Percentiles rank a stretch among this genome's conserved stretches.
Evolutionary conservation across 2,113 vertebrate species (phyloP).

Genomic region (Lamprotornis superbus): DNA sequence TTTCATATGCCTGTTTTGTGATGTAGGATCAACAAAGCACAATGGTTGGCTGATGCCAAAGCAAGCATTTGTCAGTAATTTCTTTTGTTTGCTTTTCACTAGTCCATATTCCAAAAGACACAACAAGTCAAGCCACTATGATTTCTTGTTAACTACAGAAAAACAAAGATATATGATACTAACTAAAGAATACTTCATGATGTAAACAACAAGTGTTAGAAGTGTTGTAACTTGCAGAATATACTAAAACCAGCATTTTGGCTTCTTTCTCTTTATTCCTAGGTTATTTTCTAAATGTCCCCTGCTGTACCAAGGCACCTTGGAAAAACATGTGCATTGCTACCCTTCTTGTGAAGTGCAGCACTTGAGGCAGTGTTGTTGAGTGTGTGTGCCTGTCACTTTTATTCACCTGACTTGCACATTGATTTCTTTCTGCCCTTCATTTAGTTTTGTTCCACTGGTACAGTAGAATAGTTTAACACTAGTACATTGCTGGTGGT

Average conservation of each 20-base stretch:
- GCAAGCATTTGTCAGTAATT: background rate
- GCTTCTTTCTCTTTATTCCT: background rate
- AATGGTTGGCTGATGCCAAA: background rate
- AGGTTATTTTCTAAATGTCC: background rate
- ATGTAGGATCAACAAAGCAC: background rate
- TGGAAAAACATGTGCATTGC: background rate
- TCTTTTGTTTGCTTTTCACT: background rate
- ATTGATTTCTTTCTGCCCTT: background rate
- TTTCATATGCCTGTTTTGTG: background rate
- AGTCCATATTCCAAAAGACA: background rate
- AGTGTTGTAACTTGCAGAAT: background rate
- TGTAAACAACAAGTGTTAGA: background rate
- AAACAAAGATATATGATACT: background rate
- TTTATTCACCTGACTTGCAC: background rate
- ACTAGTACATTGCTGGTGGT: background rate
- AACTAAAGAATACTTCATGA: background rate
- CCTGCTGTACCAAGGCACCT: background rate
- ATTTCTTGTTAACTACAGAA: background rate
- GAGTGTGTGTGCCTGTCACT: background rate
- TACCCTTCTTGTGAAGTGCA: background rate
- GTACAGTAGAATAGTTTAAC: background rate
- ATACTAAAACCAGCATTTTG: background rate
- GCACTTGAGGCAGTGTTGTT: background rate
- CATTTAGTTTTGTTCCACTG: background rate
- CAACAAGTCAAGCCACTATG: background rate